Conservation (phyloP, 2,888 invertebrate species). For the Onchidella celtica region DNA sequence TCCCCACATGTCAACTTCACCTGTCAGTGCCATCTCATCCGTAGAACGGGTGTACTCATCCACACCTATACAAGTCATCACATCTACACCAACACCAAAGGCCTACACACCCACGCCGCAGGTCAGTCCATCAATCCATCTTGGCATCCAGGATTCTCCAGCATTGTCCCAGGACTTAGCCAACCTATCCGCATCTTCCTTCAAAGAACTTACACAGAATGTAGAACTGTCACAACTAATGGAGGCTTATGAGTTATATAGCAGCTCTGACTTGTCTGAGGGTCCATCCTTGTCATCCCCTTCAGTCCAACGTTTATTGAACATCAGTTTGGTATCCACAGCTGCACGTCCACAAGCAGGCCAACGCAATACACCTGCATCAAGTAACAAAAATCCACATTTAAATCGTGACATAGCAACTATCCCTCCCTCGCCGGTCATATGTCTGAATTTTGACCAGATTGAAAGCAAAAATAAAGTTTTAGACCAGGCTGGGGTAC, state of each 20-base stretch:
- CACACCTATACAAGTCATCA: too few species aligned
- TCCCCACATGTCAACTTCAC: too few species aligned
- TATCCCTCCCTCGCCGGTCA: background rate
- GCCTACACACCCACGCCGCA: too few species aligned
- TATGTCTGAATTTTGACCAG: background rate
- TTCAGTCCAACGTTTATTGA: background rate
- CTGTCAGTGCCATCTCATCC: too few species aligned
- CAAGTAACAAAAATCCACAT: background rate
- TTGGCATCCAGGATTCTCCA: too few species aligned
- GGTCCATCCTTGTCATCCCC: background rate
- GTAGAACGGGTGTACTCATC: too few species aligned
- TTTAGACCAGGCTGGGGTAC: too few species aligned
- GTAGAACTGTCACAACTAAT: slow-evolving; percentile 6
- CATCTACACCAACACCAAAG: too few species aligned
- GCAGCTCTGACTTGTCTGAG: background rate
- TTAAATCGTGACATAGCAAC: background rate
- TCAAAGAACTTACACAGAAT: background rate
- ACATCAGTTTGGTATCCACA: background rate
- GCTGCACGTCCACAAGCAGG: background rate
- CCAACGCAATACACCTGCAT: background rate
- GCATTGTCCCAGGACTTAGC: background rate
- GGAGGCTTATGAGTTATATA: background rate
- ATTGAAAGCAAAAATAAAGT: background rate
- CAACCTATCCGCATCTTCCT: slow-evolving; percentile 14
- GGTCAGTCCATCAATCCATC: too few species aligned